These are phyloP conservation scores for Heterotis niloticus DNA, from an alignment of 2,113 vertebrate genomes.

Conservation along the genomic window DNA sequence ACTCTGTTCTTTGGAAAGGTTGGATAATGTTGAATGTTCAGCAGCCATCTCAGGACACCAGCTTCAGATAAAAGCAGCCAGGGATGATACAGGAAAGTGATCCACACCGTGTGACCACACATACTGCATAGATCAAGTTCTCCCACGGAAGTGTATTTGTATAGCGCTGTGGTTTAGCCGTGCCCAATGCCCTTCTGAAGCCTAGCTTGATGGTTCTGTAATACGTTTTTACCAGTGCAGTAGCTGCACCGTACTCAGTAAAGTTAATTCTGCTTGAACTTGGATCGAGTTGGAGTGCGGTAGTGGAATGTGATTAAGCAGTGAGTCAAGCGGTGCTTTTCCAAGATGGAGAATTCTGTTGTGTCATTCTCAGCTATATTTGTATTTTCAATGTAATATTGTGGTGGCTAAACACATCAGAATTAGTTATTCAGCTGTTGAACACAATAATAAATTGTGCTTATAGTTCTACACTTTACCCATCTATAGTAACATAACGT, in stretches of 20 bases:
- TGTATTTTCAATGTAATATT: constrained; percentile 2
- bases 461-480: no score
- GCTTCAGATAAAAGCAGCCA: not conserved
- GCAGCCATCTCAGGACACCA: not conserved
- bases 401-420: not conserved
- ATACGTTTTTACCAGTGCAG: not conserved
- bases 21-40: not conserved
- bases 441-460: not conserved
- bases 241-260: not conserved
- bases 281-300: not conserved
- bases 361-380: not conserved
- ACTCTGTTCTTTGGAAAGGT: not conserved
- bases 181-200: not conserved
- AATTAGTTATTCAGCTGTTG: not conserved
- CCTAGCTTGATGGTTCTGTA: not conserved
- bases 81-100: not conserved
- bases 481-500: no score
- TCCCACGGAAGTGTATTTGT: not conserved
- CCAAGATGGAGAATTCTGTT: constrained; percentile 23
- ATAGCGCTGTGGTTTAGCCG: not conserved
- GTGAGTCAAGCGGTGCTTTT: constrained; percentile 9
- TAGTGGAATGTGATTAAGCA: constrained; percentile 23
- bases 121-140: not conserved
- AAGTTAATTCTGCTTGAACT: not conserved
- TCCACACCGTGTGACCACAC: not conserved